Evolutionary conservation across 2,888 invertebrate genomes (phyloP).

Genomic region (Lymantria dispar): DNA sequence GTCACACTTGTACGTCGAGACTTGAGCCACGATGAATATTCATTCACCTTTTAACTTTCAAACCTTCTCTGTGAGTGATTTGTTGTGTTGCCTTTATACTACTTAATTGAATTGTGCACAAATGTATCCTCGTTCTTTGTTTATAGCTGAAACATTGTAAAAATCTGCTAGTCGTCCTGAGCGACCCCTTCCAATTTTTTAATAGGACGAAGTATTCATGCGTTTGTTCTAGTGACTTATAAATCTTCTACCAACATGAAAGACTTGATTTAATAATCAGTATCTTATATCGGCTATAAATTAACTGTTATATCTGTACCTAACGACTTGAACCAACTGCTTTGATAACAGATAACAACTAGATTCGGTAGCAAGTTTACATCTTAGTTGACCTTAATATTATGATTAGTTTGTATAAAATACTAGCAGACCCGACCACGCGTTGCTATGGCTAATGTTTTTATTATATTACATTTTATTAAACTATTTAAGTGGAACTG

Average conservation of each 20-base stretch:
- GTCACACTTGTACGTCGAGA: conserved; percentile 13
- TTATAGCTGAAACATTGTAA: no score
- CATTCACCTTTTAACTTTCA: conserved; percentile 11
- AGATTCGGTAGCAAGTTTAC: conserved; percentile 5
- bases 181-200: no score
- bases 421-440: not conserved
- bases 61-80: conserved; percentile 9
- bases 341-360: conserved; percentile 7
- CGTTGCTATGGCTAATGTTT: no score
- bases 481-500: no score
- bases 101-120: no score
- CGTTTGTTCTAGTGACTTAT: no score
- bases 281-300: conserved; percentile 17
- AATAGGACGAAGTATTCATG: no score
- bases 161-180: no score
- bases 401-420: not conserved
- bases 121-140: no score
- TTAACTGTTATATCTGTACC: conserved; percentile 13
- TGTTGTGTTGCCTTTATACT: not conserved
- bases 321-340: conserved; percentile 21
- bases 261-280: not conserved
- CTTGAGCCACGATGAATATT: conserved; percentile 26
- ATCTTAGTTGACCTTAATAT: conserved; percentile 12
- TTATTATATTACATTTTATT: no score
- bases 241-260: no score